Evolutionary conservation across 2,888 invertebrate genomes (phyloP).

Genomic region (Cepaea hortensis): DNA sequence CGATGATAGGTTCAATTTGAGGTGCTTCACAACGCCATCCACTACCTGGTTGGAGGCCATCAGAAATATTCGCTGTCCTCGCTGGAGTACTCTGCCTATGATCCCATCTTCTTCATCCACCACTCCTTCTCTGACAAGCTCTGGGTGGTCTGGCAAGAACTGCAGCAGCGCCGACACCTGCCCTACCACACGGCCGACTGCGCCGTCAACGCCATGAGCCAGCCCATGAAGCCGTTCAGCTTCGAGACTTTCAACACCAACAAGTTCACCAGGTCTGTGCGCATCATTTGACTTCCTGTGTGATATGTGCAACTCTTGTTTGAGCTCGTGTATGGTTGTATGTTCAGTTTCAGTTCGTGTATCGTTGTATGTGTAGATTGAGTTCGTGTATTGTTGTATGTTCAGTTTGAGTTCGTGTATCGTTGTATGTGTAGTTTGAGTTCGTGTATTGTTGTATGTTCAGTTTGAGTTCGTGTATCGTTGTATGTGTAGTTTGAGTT

Average conservation of each 20-base stretch:
- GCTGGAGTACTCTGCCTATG: conserved; percentile 56
- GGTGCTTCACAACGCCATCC: conserved; percentile 55
- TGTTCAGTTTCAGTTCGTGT: too few relatives aligned
- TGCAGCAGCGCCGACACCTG: conserved; percentile 53
- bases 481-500: too few relatives aligned
- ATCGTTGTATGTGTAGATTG: too few relatives aligned
- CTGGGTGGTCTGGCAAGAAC: conserved; percentile 57
- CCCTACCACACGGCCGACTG: conserved; percentile 52
- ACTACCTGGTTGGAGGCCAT: conserved; percentile 51
- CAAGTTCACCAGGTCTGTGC: conserved; percentile 33
- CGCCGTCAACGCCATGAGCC: conserved; percentile 53
- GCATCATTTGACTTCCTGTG: not conserved
- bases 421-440: too few relatives aligned
- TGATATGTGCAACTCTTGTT: too few relatives aligned
- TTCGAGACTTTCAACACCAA: not conserved
- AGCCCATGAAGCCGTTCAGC: conserved; percentile 48
- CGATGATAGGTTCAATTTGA: conserved; percentile 51
- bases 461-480: too few relatives aligned
- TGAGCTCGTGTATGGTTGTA: too few relatives aligned
- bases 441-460: too few relatives aligned
- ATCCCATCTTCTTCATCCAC: conserved; percentile 57
- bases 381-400: too few relatives aligned
- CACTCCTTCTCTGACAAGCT: conserved; percentile 53
- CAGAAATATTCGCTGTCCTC: conserved; percentile 53
- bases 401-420: too few relatives aligned